A percentile compares a stretch with the other conserved stretches of the same genome.
Evolutionary conservation across 2,113 vertebrate genomes (phyloP).

Genomic region (Butorides virescens): DNA sequence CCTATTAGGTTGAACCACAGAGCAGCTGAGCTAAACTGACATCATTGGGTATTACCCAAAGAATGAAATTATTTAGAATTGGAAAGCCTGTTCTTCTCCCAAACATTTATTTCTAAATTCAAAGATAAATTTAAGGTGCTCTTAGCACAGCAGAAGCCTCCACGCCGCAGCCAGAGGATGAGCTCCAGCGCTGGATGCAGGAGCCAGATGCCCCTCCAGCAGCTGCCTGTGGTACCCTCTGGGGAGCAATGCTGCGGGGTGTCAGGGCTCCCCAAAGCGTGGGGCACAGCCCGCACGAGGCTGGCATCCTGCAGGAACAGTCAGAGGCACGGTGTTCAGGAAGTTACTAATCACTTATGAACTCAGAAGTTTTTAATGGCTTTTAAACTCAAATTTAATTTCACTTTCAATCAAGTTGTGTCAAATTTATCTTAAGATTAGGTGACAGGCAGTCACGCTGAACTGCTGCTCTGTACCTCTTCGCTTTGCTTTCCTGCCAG

Average conservation of each 20-base stretch:
- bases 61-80: not conserved
- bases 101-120: not conserved
- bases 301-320: not conserved
- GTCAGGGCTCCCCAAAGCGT: not conserved
- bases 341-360: not conserved
- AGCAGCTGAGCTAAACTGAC: not conserved
- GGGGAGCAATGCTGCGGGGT: not conserved
- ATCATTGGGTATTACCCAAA: not conserved
- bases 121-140: not conserved
- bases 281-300: not conserved
- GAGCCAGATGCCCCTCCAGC: not conserved
- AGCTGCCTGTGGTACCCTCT: not conserved
- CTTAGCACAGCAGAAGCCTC: not conserved
- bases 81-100: not conserved
- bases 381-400: constrained; percentile 33
- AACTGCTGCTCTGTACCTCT: not conserved
- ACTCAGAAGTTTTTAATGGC: not conserved
- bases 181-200: not conserved
- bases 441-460: not conserved
- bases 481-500: not conserved
- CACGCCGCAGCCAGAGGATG: not conserved
- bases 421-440: constrained; percentile 6
- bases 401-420: constrained; percentile 14
- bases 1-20: not conserved
- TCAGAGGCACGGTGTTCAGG: not conserved